These are phyloP conservation scores for Dufourea novaeangliae DNA, from an alignment of 1,140 invertebrate genomes.

Conservation along the genomic window DNA sequence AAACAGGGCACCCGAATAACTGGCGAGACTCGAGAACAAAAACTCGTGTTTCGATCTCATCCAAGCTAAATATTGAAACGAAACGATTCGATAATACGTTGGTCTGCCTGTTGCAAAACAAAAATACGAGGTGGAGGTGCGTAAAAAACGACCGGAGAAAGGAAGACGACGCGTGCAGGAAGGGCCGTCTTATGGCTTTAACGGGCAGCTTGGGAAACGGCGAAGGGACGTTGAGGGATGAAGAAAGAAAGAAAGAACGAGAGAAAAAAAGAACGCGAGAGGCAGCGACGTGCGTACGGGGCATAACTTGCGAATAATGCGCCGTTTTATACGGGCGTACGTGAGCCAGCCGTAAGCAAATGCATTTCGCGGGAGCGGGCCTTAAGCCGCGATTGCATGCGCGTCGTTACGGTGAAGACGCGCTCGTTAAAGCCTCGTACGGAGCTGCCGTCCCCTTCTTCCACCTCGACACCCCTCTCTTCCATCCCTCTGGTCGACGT, in stretches of 20 bases:
- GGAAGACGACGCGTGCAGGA: constrained; percentile 43
- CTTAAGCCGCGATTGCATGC: constrained; percentile 44
- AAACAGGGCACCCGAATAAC: no score
- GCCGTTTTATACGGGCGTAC: constrained; percentile 64
- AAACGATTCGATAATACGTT: constrained; percentile 28
- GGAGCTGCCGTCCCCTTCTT: neutral
- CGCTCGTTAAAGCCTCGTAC: constrained; percentile 50
- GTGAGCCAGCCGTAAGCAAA: constrained; percentile 63
- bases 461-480: neutral
- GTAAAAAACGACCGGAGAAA: constrained; percentile 18
- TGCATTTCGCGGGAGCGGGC: constrained; percentile 53
- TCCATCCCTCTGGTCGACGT: constrained; percentile 8
- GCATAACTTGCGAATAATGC: constrained; percentile 66
- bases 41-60: no score
- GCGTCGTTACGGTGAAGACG: constrained; percentile 28
- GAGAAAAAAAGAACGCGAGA: no score
- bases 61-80: constrained; percentile 2
- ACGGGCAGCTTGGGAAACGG: constrained; percentile 50
- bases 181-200: constrained; percentile 53
- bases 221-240: constrained; percentile 19
- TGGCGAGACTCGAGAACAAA: neutral
- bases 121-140: no score
- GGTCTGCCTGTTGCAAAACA: neutral
- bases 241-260: constrained; percentile 22
- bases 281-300: constrained; percentile 56